These are phyloP conservation scores for Takifugu bimaculatus DNA, from an alignment of 2,113 vertebrate genomes.

Conservation along the genomic window DNA sequence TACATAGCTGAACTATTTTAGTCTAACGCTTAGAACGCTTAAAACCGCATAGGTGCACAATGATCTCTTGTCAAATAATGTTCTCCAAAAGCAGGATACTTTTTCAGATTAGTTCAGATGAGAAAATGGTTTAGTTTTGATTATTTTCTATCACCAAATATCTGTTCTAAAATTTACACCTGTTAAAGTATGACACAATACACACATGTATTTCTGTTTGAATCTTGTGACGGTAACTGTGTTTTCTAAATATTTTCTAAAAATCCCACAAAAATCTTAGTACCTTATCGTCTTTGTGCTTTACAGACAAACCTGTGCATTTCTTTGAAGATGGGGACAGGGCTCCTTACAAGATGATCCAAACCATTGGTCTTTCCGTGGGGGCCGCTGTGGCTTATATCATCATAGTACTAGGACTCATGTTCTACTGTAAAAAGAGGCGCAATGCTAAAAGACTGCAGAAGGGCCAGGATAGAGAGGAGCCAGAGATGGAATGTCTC, in stretches of 20 bases:
- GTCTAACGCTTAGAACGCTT: constrained; percentile 8
- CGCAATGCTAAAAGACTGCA: constrained; percentile 88
- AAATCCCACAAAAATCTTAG: no score
- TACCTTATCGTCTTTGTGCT: background rate
- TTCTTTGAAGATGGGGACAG: constrained; percentile 62
- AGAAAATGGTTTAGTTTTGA: background rate
- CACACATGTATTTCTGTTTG: no score
- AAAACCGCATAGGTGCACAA: background rate
- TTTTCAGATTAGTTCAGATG: background rate
- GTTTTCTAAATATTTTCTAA: no score
- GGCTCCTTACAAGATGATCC: constrained; percentile 98
- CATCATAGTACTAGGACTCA: constrained; percentile 93
- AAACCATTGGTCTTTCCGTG: constrained; percentile 94
- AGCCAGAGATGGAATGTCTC: constrained; percentile 96
- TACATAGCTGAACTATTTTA: constrained; percentile 31
- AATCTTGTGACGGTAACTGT: no score
- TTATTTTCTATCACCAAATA: background rate
- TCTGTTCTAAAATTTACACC: no score
- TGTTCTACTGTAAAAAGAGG: constrained; percentile 99
- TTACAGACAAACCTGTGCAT: constrained; percentile 81
- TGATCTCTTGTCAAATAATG: constrained; percentile 20
- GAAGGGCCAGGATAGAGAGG: constrained; percentile 87
- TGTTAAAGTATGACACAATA: no score
- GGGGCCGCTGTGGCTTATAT: constrained; percentile 96
- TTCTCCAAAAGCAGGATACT: constrained; percentile 12